These are phyloP conservation scores for Asobara japonica DNA, from an alignment of 1,140 invertebrate species.

Conservation along the genomic window DNA sequence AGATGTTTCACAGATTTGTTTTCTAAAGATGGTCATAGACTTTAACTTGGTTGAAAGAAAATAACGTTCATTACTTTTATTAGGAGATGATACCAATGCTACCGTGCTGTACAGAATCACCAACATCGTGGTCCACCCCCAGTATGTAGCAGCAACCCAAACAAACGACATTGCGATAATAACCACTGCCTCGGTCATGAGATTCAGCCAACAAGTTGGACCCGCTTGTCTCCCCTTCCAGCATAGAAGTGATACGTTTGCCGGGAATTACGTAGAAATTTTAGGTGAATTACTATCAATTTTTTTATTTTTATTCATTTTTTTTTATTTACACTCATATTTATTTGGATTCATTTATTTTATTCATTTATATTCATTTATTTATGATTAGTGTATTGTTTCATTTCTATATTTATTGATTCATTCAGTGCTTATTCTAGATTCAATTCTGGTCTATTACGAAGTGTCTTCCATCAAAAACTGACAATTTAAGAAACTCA, in stretches of 20 bases:
- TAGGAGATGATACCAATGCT: constrained; percentile 56
- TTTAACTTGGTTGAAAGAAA: neutral
- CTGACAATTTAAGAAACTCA: too few relatives aligned
- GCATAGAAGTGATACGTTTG: constrained; percentile 62
- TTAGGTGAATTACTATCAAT: constrained; percentile 62
- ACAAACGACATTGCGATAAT: constrained; percentile 75
- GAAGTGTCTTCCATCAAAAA: too few relatives aligned
- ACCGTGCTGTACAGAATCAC: constrained; percentile 45
- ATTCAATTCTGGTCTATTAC: too few relatives aligned
- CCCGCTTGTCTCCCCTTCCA: constrained; percentile 76
- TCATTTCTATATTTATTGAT: too few relatives aligned
- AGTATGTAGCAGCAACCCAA: constrained; percentile 50
- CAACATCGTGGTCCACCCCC: constrained; percentile 55
- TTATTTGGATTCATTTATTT: too few relatives aligned
- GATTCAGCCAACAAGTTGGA: constrained; percentile 67
- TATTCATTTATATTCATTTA: too few relatives aligned
- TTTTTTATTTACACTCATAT: too few relatives aligned
- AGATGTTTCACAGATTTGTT: too few relatives aligned
- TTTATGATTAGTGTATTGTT: too few relatives aligned
- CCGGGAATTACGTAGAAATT: constrained; percentile 61
- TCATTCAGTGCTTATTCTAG: too few relatives aligned
- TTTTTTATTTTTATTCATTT: too few relatives aligned
- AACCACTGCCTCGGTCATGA: constrained; percentile 60
- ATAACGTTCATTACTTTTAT: neutral
- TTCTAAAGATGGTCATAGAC: too few relatives aligned